These are phyloP conservation scores for Rhinopithecus roxellana DNA, from an alignment of 2,113 vertebrate species.

Conservation along the genomic window DNA sequence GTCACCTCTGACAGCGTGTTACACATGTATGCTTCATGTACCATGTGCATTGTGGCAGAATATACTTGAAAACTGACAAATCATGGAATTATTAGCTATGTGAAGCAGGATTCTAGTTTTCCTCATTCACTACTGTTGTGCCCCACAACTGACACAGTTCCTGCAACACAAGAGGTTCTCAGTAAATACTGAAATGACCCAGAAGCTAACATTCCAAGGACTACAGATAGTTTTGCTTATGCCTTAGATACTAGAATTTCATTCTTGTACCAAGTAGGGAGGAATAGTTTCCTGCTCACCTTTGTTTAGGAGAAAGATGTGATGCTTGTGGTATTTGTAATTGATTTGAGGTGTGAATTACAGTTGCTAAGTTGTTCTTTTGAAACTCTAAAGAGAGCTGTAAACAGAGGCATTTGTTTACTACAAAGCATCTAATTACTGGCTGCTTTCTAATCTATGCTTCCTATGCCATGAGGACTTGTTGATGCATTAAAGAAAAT, in stretches of 20 bases:
- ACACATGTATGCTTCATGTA: not conserved
- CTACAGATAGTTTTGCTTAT: not conserved
- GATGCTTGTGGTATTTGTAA: not conserved
- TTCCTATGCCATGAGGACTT: not conserved
- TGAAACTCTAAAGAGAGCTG: not conserved
- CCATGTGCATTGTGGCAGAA: not conserved
- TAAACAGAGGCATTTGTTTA: not conserved
- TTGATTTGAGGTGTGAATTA: not conserved
- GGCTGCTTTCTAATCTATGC: not conserved
- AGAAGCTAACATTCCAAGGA: not conserved
- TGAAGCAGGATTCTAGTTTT: not conserved
- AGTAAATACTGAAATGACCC: not conserved
- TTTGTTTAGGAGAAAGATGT: not conserved
- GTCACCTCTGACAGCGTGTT: not conserved
- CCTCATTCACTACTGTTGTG: not conserved
- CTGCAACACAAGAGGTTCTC: not conserved
- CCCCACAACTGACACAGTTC: not conserved
- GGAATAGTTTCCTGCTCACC: not conserved
- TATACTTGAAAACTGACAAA: not conserved
- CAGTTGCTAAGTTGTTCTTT: constrained; percentile 7
- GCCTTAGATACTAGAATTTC: not conserved
- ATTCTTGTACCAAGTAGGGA: not conserved
- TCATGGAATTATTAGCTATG: not conserved
- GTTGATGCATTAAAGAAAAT: constrained; percentile 42
- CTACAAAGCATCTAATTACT: not conserved